Evolutionary conservation across 2,113 vertebrate genomes (phyloP).

Genomic region (Casuarius casuarius): DNA sequence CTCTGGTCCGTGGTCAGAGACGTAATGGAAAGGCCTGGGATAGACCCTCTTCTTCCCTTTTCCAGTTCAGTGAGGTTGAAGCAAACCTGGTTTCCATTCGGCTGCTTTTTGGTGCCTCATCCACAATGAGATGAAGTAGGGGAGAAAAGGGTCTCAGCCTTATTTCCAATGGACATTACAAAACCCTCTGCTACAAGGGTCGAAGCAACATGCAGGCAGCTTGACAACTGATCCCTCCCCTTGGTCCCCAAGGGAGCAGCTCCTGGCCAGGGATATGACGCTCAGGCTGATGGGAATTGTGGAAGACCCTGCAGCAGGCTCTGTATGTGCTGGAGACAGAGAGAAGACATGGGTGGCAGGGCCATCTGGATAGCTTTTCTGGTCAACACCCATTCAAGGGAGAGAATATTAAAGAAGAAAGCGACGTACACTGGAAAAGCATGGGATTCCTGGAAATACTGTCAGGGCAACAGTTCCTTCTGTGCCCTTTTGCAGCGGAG

Average conservation of each 20-base stretch:
- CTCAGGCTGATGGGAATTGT: background rate
- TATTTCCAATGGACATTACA: background rate
- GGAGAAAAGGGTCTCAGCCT: background rate
- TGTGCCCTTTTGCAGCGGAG: background rate
- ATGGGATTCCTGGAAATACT: accelerated
- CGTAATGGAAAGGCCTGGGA: background rate
- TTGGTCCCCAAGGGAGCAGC: background rate
- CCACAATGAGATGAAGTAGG: background rate
- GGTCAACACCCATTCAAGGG: background rate
- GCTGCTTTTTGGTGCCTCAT: background rate
- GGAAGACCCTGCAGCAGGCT: background rate
- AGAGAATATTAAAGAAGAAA: background rate
- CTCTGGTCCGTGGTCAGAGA: background rate
- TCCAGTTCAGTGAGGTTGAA: background rate
- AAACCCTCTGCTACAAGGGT: background rate
- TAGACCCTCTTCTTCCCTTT: background rate
- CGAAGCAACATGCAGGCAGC: background rate
- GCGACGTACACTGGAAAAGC: accelerated
- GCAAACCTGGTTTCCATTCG: background rate
- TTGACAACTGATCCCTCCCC: background rate
- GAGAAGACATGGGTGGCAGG: background rate
- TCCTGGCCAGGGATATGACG: background rate
- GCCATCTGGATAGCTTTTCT: background rate
- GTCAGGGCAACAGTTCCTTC: background rate
- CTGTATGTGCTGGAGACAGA: background rate